Evolutionary conservation across 2,888 invertebrate genomes (phyloP).

Genomic region (Acronicta alni): DNA sequence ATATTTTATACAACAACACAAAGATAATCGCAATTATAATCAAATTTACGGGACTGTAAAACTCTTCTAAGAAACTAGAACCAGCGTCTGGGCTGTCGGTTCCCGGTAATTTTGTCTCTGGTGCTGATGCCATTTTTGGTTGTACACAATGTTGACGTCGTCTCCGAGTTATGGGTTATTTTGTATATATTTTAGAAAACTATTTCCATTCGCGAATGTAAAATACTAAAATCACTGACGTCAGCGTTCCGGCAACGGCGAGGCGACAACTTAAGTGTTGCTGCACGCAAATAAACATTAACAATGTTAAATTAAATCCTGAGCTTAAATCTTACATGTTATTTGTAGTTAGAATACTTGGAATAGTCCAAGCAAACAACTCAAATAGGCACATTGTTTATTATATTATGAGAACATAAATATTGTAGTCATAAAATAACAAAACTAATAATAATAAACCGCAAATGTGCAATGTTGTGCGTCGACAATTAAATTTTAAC

Average conservation of each 20-base stretch:
- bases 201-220: conserved; percentile 59
- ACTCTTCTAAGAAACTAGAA: conserved; percentile 83
- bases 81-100: conserved; percentile 64
- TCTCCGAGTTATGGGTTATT: conserved; percentile 53
- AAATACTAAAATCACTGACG: conserved; percentile 75
- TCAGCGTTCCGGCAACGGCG: conserved; percentile 62
- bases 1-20: conserved; percentile 91
- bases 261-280: conserved; percentile 50
- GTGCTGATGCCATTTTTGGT: conserved; percentile 73
- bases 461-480: background rate
- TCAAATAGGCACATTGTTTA: too few relatives aligned
- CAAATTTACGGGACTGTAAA: conserved; percentile 91
- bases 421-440: too few relatives aligned
- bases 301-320: too few relatives aligned
- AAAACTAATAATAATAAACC: too few relatives aligned
- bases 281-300: conserved; percentile 15
- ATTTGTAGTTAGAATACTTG: too few relatives aligned
- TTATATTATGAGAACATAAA: too few relatives aligned
- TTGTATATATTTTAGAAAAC: conserved; percentile 67
- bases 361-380: too few relatives aligned
- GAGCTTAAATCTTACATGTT: too few relatives aligned
- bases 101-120: conserved; percentile 72
- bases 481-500: background rate
- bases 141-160: conserved; percentile 41
- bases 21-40: conserved; percentile 89